Percentiles rank a stretch among this genome's conserved stretches.
Evolutionary conservation across 2,797 vertebrate genomes (phyloP).

Genomic region (Pipistrellus pygmaeus): DNA sequence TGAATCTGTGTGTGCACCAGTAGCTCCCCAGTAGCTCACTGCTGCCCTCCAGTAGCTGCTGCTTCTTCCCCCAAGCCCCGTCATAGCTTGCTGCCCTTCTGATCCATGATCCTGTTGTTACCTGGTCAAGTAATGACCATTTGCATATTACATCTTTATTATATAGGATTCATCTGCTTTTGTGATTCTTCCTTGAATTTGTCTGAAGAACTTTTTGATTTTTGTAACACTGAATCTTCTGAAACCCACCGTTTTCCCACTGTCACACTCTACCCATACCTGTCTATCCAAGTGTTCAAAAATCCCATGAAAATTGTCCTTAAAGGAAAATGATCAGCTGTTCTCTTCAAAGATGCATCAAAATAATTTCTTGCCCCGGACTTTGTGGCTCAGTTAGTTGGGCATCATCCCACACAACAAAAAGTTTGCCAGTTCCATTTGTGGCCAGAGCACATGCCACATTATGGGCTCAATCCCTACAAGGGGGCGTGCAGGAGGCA

Average conservation of each 20-base stretch:
- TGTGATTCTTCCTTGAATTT: neutral
- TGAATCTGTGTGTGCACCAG: too few species aligned
- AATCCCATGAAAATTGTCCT: conserved; percentile 17
- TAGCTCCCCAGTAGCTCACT: too few species aligned
- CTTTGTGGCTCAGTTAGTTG: neutral
- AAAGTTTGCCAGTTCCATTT: neutral
- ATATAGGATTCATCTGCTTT: neutral
- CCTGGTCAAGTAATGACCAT: too few species aligned
- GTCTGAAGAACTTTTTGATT: neutral
- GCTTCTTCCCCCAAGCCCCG: too few species aligned
- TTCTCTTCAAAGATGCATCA: neutral
- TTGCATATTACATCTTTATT: too few species aligned
- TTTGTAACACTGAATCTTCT: neutral
- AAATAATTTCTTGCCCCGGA: neutral
- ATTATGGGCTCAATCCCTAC: neutral
- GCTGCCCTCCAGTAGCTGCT: too few species aligned
- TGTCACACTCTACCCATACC: neutral
- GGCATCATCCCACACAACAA: neutral
- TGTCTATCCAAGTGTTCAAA: neutral
- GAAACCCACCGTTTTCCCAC: neutral
- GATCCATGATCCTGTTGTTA: too few species aligned
- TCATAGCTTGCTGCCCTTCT: too few species aligned
- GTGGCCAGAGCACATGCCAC: neutral
- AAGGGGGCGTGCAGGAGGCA: neutral
- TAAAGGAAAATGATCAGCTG: neutral